phyloP scores from a whole-genome alignment of 2,113 vertebrate genomes.

The Cardinalis cardinalis region DNA sequence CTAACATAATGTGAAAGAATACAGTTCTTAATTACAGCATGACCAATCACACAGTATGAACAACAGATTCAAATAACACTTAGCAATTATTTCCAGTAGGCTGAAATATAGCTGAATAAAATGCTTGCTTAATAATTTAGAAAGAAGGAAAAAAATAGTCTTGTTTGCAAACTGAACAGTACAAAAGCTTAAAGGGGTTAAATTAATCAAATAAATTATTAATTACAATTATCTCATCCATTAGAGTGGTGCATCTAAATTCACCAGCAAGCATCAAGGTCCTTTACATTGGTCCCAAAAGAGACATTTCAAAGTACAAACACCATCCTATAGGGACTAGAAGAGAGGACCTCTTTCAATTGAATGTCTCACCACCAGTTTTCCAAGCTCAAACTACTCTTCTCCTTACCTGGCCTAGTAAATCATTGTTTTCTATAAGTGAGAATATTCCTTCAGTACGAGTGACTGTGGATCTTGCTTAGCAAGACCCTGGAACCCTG shows the following conservation, averaged over 20 bases:
- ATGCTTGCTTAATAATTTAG: slow-evolving; percentile 29
- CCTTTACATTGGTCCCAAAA: neutral
- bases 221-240: slow-evolving; percentile 1
- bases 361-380: neutral
- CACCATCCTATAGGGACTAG: neutral
- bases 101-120: slow-evolving; percentile 26
- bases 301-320: neutral
- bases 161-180: neutral
- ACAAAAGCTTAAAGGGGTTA: neutral
- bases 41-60: neutral
- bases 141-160: neutral
- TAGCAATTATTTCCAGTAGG: neutral
- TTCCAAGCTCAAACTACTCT: neutral
- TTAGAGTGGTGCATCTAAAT: neutral
- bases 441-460: neutral
- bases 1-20: neutral
- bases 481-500: neutral
- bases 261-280: neutral
- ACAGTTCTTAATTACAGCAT: neutral
- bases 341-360: neutral
- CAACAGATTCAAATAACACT: neutral
- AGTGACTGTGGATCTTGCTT: neutral
- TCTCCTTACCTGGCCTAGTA: neutral
- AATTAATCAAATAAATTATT: slow-evolving; percentile 24
- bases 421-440: neutral